Conservation (phyloP, 2,888 invertebrate genomes). For the Stratiomys singularior region DNA sequence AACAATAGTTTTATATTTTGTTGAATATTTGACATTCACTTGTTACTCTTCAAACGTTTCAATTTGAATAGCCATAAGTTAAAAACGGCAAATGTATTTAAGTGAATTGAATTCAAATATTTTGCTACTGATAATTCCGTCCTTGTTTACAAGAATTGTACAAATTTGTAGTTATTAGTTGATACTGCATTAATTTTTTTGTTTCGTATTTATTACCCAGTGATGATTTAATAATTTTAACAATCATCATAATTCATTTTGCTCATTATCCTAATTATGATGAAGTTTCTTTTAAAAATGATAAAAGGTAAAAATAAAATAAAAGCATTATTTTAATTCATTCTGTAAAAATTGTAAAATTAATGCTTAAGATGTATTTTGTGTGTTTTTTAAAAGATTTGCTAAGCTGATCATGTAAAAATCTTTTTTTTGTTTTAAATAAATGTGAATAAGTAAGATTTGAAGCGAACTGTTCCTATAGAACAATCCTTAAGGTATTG, state of each 20-base stretch:
- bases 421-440: not conserved
- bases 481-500: not conserved
- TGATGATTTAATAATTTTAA: no score
- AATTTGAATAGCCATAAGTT: not conserved
- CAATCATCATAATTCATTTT: no score
- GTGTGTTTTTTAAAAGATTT: not conserved
- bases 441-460: not conserved
- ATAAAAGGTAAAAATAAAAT: not conserved
- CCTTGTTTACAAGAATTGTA: slow-evolving; percentile 7
- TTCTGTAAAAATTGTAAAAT: no score
- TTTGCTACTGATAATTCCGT: no score
- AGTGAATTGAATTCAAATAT: no score
- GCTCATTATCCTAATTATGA: no score
- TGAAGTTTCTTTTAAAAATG: not conserved
- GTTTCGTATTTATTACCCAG: slow-evolving; percentile 1
- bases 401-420: not conserved
- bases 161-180: slow-evolving; percentile 1
- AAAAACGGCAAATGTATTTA: no score
- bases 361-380: not conserved
- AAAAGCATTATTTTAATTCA: not conserved
- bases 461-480: not conserved
- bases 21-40: not conserved
- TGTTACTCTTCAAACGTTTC: not conserved
- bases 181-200: not conserved
- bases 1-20: not conserved